Evolutionary conservation across 1,140 invertebrate species (phyloP), one percentile per base, ranked within the genome.

Genomic region (Aphidius gifuensis): DNA sequence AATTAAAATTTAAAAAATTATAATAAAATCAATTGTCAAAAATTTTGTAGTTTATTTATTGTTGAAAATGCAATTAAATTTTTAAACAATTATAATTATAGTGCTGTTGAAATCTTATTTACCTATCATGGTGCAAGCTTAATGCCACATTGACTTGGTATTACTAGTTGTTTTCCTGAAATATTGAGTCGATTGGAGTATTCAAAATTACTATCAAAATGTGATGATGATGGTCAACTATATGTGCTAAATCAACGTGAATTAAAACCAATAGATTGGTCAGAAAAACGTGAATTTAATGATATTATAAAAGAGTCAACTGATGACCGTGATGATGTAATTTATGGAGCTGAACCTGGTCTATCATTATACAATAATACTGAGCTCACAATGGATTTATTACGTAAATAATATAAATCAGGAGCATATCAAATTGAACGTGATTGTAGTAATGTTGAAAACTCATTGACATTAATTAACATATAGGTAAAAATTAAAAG

Each of bases 101-200:
- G 73, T 64, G 85, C 85, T 62, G 84, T 93, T 38, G 84, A 87
- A 61, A 83, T 85, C 46, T 85, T 93, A 66, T 86, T 93, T 21
- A 88, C 85, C 4, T 90, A 89, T 73, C 86, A 92, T 61, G 88
- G 89, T 68, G 75, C 82, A 6, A 83, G 83, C 61, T 80, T 87
- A 6, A 69, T 85, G 43, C 77, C 83, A n/a, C 86, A 91, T 78
- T 89, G 88, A 76, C 72, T 93, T 39, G 77, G 86, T 38, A 86
- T 93, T 49, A 74, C 93, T 38, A 87, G 85, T 51, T 89, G 88
- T 73, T 85, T 93, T 68, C 90, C 91, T 21, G 91, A 93, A 80
- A 91, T 89, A 1, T 81, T 88, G 9, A 82, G 85, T 66, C 91
- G 91, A 9, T 65, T 80, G 55, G 84, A 86, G 48, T 94, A 92